Conservation (phyloP, 2,888 invertebrate species). For the Ptilodon capucinus region DNA sequence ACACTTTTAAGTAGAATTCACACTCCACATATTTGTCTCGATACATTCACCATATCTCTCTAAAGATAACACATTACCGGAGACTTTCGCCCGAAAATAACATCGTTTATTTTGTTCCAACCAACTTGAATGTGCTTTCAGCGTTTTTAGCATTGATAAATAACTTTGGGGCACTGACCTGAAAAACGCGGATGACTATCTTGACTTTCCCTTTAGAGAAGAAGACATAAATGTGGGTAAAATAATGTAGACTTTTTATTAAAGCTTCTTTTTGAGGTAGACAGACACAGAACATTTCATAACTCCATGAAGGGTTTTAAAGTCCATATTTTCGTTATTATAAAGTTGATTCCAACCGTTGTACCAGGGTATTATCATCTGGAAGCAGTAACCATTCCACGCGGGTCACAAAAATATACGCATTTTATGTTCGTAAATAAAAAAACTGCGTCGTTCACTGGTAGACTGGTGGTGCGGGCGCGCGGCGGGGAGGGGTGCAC, state of each 20-base stretch:
- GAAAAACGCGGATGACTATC: slow-evolving; percentile 1
- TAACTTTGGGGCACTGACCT: slow-evolving; percentile 5
- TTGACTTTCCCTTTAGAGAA: background rate
- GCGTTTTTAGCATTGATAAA: slow-evolving; percentile 2
- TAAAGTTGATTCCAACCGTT: too few relatives aligned
- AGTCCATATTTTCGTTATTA: too few relatives aligned
- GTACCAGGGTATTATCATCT: background rate
- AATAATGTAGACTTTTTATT: too few relatives aligned
- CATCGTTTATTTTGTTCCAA: slow-evolving; percentile 11
- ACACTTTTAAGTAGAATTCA: background rate
- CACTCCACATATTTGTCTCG: slow-evolving; percentile 4
- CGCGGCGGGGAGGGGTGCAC: slow-evolving; percentile 37
- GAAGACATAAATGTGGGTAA: background rate
- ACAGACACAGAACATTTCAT: too few relatives aligned
- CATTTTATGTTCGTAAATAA: background rate
- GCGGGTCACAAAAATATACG: background rate
- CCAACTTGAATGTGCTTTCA: slow-evolving; percentile 5
- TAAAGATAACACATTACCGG: slow-evolving; percentile 4
- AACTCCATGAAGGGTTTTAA: too few relatives aligned
- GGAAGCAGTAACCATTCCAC: background rate
- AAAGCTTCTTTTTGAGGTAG: too few relatives aligned
- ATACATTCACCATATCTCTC: slow-evolving; percentile 4
- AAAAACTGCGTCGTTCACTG: background rate
- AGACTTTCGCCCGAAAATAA: slow-evolving; percentile 11
- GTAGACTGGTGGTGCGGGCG: slow-evolving; percentile 14